These are phyloP conservation scores for Tylochromis polylepis DNA, from an alignment of 2,113 vertebrate species.

Conservation along the genomic window DNA sequence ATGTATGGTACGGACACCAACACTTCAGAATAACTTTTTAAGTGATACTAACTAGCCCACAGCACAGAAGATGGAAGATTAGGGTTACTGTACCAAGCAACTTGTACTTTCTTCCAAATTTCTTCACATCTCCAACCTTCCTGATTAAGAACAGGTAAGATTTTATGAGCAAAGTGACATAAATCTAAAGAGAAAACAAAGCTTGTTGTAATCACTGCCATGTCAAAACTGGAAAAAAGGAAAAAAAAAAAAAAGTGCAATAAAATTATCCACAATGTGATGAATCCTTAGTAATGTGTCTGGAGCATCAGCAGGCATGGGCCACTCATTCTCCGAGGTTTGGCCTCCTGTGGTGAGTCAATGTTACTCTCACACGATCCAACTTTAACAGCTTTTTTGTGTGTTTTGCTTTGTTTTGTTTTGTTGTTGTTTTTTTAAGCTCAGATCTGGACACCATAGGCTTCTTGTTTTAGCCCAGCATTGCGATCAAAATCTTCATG, in stretches of 20 bases:
- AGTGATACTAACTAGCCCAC: not conserved
- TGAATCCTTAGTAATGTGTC: not conserved
- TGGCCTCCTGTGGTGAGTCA: not conserved
- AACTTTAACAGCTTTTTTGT: not conserved
- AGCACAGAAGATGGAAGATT: not conserved
- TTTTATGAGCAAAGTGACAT: not conserved
- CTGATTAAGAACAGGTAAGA: not conserved
- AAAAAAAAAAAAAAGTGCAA: constrained; percentile 23
- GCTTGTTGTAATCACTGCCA: not conserved
- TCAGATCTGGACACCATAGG: not conserved
- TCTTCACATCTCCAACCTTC: not conserved
- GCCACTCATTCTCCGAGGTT: not conserved
- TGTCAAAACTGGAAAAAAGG: constrained; percentile 4
- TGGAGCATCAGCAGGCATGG: not conserved
- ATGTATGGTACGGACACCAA: not conserved
- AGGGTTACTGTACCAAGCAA: not conserved
- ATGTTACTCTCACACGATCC: not conserved
- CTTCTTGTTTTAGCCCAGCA: not conserved
- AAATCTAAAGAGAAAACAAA: not conserved
- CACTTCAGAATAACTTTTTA: not conserved
- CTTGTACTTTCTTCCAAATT: constrained; percentile 6
- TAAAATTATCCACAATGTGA: not conserved
- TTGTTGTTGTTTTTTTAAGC: not conserved
- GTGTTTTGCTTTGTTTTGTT: not conserved
- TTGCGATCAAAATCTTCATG: not conserved